Evolutionary conservation across 2,888 invertebrate species (phyloP).

Genomic region (Neoitamus cyanurus): DNA sequence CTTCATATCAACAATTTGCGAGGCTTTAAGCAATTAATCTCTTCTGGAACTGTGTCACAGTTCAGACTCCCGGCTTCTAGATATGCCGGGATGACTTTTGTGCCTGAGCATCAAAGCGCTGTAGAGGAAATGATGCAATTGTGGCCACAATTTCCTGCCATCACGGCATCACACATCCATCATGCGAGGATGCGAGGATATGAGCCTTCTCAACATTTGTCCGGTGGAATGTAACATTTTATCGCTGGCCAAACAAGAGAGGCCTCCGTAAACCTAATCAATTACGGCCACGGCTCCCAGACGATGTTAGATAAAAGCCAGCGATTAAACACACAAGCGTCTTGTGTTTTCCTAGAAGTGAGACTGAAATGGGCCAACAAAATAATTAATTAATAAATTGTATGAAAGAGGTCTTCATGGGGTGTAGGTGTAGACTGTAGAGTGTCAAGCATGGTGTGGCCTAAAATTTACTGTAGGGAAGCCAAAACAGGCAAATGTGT

Average conservation of each 20-base stretch:
- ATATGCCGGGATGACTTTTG: not conserved
- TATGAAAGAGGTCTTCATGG: not conserved
- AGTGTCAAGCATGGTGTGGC: too few relatives aligned
- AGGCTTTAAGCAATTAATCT: not conserved
- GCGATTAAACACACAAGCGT: not conserved
- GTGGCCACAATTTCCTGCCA: not conserved
- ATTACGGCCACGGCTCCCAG: not conserved
- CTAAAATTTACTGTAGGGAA: too few relatives aligned
- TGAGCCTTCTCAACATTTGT: not conserved
- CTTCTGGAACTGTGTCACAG: not conserved
- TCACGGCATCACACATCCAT: not conserved
- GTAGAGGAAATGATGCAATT: not conserved
- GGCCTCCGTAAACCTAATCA: not conserved
- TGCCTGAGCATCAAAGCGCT: not conserved
- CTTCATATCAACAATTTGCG: not conserved
- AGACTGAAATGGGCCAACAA: not conserved
- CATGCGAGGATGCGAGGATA: not conserved
- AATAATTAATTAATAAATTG: not conserved
- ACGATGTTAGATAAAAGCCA: not conserved
- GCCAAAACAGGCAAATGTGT: too few relatives aligned
- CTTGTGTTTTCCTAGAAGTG: not conserved
- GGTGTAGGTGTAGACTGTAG: too few relatives aligned
- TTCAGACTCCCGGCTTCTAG: not conserved
- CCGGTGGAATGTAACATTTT: not conserved
- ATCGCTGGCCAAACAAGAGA: not conserved